Conservation (phyloP, 2,888 invertebrate species). For the Agelastica alni region DNA sequence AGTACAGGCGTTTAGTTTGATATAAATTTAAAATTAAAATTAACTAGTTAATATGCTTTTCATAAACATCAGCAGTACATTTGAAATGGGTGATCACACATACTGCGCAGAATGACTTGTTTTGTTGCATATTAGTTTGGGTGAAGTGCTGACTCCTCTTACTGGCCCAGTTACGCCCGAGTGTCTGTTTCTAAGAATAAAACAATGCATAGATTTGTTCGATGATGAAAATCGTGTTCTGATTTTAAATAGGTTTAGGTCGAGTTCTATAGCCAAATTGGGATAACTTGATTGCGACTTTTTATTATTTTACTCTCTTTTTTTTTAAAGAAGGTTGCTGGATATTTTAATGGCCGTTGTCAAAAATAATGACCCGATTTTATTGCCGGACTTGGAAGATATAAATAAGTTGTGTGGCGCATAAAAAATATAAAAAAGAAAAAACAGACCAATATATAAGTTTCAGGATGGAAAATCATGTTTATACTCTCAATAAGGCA, state of each 20-base stretch:
- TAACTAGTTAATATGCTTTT: no score
- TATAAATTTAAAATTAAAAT: no score
- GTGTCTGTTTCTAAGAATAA: slow-evolving; percentile 29
- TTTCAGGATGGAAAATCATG: no score
- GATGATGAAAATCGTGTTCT: slow-evolving; percentile 32
- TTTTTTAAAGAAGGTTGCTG: slow-evolving; percentile 18
- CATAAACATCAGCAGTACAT: no score
- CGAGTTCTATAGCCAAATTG: slow-evolving; percentile 35
- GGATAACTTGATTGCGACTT: slow-evolving; percentile 26
- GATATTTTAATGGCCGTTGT: slow-evolving; percentile 35
- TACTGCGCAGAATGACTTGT: no score
- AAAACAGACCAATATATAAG: no score
- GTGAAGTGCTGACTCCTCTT: not conserved
- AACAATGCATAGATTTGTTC: slow-evolving; percentile 30
- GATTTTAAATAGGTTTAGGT: slow-evolving; percentile 36
- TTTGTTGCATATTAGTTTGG: no score
- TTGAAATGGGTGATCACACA: no score
- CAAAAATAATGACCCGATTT: slow-evolving; percentile 38
- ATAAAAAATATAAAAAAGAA: slow-evolving; percentile 8
- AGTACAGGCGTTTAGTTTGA: no score
- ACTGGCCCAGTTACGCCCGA: slow-evolving; percentile 1
- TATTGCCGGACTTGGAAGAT: slow-evolving; percentile 25
- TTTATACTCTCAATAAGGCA: no score
- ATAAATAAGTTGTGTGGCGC: slow-evolving; percentile 20
- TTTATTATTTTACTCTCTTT: slow-evolving; percentile 12